A percentile compares a stretch with the other conserved stretches of the same genome.
These are phyloP conservation scores for Noturus placidus DNA, from an alignment of 2,113 vertebrate genomes.

Conservation along the genomic window DNA sequence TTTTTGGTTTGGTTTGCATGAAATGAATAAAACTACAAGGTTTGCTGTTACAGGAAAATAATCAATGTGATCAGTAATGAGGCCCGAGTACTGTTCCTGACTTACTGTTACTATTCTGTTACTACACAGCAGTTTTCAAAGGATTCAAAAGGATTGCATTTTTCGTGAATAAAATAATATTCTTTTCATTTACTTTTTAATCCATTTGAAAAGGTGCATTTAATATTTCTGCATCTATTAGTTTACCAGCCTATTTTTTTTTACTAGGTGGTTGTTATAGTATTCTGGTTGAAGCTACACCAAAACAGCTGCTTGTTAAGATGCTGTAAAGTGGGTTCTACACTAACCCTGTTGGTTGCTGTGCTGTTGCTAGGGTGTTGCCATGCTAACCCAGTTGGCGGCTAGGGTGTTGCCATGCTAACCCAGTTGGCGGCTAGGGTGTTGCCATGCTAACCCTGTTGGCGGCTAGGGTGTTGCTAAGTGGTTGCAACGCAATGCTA, in stretches of 20 bases:
- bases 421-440: neutral
- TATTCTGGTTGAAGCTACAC: neutral
- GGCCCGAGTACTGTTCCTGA: neutral
- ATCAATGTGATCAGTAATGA: neutral
- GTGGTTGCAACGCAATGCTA: neutral
- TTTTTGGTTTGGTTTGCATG: neutral
- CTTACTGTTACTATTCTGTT: neutral
- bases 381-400: neutral
- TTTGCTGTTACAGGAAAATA: neutral
- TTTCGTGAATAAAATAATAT: neutral
- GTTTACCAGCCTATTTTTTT: neutral
- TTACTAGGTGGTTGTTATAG: neutral
- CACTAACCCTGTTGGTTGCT: neutral
- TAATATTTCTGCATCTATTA: neutral
- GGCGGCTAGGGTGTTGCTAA: neutral
- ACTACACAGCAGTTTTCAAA: neutral
- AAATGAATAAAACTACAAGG: neutral
- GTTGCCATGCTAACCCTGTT: neutral
- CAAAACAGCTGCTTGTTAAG: neutral
- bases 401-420: neutral
- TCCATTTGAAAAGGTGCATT: neutral
- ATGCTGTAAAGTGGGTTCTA: neutral
- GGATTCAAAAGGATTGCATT: neutral
- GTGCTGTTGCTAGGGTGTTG: neutral
- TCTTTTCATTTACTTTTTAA: neutral